Conservation (phyloP, 2,888 invertebrate genomes). For the Ephialtes manifestator region DNA sequence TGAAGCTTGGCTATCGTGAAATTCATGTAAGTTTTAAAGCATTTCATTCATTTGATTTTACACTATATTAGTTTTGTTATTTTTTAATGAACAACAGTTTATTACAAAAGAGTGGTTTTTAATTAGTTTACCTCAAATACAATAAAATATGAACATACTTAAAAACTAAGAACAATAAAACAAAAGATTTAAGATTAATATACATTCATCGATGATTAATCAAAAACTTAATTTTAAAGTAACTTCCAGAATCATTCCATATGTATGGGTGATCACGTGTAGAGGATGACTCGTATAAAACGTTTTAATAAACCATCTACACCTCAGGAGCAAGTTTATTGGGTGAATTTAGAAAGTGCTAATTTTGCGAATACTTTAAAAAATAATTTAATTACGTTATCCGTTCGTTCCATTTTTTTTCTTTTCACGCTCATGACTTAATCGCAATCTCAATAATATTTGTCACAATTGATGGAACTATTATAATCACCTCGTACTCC, state of each 20-base stretch:
- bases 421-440: background rate
- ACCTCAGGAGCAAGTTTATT: no score
- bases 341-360: no score
- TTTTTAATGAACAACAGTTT: no score
- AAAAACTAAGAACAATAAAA: no score
- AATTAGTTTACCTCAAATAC: no score
- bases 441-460: background rate
- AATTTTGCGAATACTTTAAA: no score
- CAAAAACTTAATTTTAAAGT: background rate
- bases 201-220: background rate
- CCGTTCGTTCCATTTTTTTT: background rate
- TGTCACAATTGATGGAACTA: background rate
- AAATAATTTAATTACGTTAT: no score
- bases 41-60: background rate
- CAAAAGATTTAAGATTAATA: background rate
- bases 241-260: background rate
- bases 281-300: background rate
- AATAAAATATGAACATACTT: background rate
- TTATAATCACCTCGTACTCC: slow-evolving; percentile 70
- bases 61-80: no score
- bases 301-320: no score
- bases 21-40: background rate
- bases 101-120: no score
- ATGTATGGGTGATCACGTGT: no score
- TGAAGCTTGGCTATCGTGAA: background rate